phyloP scores from a whole-genome alignment of 2,797 vertebrate species.

The Alcedo atthis region DNA sequence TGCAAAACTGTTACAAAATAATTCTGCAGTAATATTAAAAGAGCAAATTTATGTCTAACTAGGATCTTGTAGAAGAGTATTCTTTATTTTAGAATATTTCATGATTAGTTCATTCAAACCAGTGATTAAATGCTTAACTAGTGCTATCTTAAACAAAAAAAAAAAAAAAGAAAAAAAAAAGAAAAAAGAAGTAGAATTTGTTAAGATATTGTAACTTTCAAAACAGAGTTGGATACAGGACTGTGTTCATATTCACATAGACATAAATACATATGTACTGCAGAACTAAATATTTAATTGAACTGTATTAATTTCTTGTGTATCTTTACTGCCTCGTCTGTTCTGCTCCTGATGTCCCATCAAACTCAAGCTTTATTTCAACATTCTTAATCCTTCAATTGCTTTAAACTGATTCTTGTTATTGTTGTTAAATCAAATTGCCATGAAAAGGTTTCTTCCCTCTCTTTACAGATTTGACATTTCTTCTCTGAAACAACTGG shows the following conservation, averaged over 20 bases:
- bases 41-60: background rate
- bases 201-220: background rate
- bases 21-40: background rate
- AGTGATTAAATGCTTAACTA: background rate
- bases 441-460: conserved; percentile 28
- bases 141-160: background rate
- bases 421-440: conserved; percentile 38
- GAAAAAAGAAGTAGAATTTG: background rate
- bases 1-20: background rate
- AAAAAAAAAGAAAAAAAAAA: background rate
- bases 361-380: background rate
- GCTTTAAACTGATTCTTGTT: background rate
- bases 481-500: conserved; percentile 41
- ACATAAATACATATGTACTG: background rate
- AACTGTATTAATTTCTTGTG: background rate
- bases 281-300: background rate
- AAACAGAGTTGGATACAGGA: background rate
- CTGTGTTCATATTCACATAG: background rate
- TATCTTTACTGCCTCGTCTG: background rate
- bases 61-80: background rate
- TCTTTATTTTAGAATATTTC: background rate
- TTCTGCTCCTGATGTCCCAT: background rate
- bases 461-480: conserved; percentile 36
- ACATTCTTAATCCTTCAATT: conserved; percentile 6
- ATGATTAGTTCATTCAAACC: background rate